Evolutionary conservation across 2,888 invertebrate genomes (phyloP).

Genomic region (Aromia moschata): DNA sequence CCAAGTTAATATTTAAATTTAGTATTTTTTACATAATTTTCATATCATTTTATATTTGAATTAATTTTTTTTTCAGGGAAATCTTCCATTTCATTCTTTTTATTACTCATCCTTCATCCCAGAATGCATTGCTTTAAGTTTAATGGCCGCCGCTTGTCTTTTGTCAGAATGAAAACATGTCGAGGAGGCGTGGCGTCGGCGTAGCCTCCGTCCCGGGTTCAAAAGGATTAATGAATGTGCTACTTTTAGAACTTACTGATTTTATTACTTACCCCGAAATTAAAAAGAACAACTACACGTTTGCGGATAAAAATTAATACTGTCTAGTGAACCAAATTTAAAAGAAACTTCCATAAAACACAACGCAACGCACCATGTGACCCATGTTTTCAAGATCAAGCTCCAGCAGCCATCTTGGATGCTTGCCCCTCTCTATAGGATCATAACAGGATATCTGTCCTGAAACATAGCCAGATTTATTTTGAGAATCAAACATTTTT

Average conservation of each 20-base stretch:
- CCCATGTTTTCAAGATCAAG: constrained; percentile 42
- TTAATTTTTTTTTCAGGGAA: neutral
- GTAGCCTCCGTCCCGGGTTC: constrained; percentile 40
- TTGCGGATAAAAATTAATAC: neutral
- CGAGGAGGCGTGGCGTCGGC: constrained; percentile 57
- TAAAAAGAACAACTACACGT: constrained; percentile 7
- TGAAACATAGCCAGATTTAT: constrained; percentile 37
- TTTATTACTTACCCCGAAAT: constrained; percentile 17
- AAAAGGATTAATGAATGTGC: constrained; percentile 8
- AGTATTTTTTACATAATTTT: too few species aligned
- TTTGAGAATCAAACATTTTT: constrained; percentile 39
- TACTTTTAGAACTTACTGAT: neutral
- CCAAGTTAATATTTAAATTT: too few species aligned
- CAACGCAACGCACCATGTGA: constrained; percentile 26
- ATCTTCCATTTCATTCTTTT: constrained; percentile 29
- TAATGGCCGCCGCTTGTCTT: constrained; percentile 58
- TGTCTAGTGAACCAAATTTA: constrained; percentile 1
- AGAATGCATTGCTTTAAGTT: constrained; percentile 50
- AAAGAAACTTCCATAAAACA: constrained; percentile 8
- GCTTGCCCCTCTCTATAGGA: constrained; percentile 49
- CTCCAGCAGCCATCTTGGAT: constrained; percentile 56
- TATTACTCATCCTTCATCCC: constrained; percentile 45
- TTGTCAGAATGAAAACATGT: constrained; percentile 55
- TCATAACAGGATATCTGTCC: constrained; percentile 32
- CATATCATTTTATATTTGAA: too few species aligned